These are phyloP conservation scores for Malthinus seriepunctatus DNA, from an alignment of 2,888 invertebrate genomes.

Conservation along the genomic window DNA sequence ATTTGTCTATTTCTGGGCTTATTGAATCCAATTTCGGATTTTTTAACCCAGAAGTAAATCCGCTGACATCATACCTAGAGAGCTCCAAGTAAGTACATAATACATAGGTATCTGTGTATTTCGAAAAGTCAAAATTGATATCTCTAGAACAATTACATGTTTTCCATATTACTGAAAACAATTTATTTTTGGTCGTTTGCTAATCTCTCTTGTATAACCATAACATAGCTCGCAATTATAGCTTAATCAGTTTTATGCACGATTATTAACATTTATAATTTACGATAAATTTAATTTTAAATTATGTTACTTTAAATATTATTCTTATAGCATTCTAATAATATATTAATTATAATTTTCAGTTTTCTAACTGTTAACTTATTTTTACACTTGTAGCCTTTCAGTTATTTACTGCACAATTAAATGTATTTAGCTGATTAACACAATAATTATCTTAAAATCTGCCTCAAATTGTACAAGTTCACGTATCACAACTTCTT, in stretches of 20 bases:
- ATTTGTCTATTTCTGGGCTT: no score
- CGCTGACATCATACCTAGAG: no score
- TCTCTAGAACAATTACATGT: no score
- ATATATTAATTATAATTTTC: background rate
- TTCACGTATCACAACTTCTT: constrained; percentile 30
- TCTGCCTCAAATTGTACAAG: constrained; percentile 19
- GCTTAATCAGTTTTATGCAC: background rate
- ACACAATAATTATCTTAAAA: constrained; percentile 35
- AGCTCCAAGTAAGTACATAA: no score
- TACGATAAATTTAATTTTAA: background rate
- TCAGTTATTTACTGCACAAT: constrained; percentile 35
- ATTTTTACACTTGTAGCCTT: constrained; percentile 18
- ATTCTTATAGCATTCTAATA: background rate
- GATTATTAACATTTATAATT: background rate
- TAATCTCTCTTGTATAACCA: background rate
- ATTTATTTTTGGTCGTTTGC: no score
- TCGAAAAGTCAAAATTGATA: no score
- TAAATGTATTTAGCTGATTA: constrained; percentile 38
- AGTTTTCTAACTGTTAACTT: constrained; percentile 1
- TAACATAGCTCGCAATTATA: background rate
- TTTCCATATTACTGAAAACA: no score
- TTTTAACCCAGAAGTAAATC: no score
- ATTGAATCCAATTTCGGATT: no score
- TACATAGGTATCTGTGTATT: no score
- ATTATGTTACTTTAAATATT: background rate